phyloP scores from a whole-genome alignment of 2,113 vertebrate species.

The Monarcha castaneiventris region DNA sequence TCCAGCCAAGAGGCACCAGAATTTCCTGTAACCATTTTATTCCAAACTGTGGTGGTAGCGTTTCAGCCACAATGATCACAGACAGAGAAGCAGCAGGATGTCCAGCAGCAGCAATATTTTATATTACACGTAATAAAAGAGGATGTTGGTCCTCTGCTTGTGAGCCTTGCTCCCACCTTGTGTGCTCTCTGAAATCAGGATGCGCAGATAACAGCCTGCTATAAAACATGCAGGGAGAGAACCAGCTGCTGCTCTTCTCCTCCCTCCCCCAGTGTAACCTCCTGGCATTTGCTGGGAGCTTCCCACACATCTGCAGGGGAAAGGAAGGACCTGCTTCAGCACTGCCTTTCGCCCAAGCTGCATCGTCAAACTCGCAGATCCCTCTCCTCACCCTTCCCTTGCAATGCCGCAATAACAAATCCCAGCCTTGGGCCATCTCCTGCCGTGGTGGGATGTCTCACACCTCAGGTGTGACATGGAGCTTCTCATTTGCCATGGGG shows the following conservation, averaged over 20 bases:
- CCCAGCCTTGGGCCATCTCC: neutral
- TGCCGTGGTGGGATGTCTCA: neutral
- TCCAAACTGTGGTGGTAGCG: neutral
- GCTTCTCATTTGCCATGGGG: neutral
- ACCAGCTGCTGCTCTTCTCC: neutral
- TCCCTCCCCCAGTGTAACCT: neutral
- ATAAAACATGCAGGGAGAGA: neutral
- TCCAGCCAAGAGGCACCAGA: neutral
- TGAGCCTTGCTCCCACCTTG: neutral
- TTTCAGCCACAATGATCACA: neutral
- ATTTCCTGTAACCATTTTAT: neutral
- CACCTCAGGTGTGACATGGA: neutral
- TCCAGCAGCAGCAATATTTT: neutral
- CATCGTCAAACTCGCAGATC: rapidly evolving
- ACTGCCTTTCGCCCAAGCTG: rapidly evolving
- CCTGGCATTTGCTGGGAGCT: neutral
- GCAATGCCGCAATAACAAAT: neutral
- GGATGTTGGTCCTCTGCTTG: neutral
- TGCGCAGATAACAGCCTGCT: neutral
- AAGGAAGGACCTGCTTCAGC: neutral
- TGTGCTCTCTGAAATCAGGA: neutral
- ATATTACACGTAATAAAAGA: neutral
- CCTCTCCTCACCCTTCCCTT: neutral
- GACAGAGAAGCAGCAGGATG: neutral
- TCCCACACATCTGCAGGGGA: neutral